Evolutionary conservation across 2,797 vertebrate species (phyloP).

Genomic region (Betta splendens): DNA sequence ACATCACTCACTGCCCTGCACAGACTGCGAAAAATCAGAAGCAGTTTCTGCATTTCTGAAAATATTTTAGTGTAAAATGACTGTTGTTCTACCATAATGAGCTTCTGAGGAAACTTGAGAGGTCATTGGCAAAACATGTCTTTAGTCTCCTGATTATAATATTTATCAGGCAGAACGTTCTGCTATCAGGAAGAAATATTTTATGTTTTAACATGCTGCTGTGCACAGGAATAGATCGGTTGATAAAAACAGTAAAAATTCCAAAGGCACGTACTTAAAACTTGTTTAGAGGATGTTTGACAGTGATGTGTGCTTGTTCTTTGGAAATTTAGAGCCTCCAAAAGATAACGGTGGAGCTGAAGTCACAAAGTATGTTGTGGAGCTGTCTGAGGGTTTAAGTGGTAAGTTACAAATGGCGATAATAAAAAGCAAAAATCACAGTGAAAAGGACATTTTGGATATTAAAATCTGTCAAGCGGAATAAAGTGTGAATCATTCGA

Average conservation of each 20-base stretch:
- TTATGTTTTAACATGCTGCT: neutral
- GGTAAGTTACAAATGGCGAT: constrained; percentile 76
- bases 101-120: constrained; percentile 1
- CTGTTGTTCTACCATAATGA: constrained; percentile 17
- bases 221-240: neutral
- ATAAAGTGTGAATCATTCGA: neutral
- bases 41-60: constrained; percentile 7
- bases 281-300: neutral
- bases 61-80: constrained; percentile 3
- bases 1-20: constrained; percentile 26
- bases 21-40: too few species aligned
- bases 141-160: neutral
- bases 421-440: neutral
- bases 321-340: constrained; percentile 84
- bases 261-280: neutral
- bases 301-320: neutral
- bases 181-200: neutral
- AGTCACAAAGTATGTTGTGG: constrained; percentile 90
- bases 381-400: constrained; percentile 88
- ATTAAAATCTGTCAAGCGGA: neutral
- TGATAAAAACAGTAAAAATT: too few species aligned
- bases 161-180: neutral
- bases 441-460: neutral
- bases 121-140: neutral
- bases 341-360: constrained; percentile 91